Evolutionary conservation across 2,888 invertebrate genomes (phyloP), one percentile per base, ranked within the genome.

Genomic region (Xestoiulus laeticollis): DNA sequence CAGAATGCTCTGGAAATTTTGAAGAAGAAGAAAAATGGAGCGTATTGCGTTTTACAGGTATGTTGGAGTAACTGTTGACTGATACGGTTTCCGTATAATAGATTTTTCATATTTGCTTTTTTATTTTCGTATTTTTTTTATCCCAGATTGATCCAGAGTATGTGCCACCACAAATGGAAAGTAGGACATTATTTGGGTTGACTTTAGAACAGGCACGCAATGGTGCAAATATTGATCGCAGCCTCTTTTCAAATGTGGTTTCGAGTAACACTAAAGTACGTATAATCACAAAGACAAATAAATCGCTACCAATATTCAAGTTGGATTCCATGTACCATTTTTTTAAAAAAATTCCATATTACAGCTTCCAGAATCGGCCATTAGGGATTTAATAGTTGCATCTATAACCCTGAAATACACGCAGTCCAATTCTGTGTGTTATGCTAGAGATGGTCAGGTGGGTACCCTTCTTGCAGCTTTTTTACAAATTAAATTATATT

Each of bases 381-480:
- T 97, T 4, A 94, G 98, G 87, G 99, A 99, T 92, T 93, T 99
- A 33, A 96, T 97, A 84, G 97, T 99, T 0, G 99, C 99, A 0
- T 98, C 98, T 0, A 97, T 99, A 89, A 97, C 99, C 0, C 93
- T 99, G 30, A 99, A 99, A 92, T 99, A 98, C 91, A 98, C 99
- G 0, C 99, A 99, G 92, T 99, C 99, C 90, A 99, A 99, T 92
- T 99, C 98, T 0, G 99, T 99, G 0, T 99, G 99, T 91, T 99
- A 96, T 91, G 98, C 99, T 0, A 95, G 95, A 90, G 96, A 98
- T 92, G 98, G 98, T 4, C 94, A 94, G 91, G 84, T 84, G 5
- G 10, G 26, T 38, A 84, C 32, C 32, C 32, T 85, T 38, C 38
- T 38, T 1, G 38, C 43, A 22, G 86, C 32, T 44, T 87, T 2